These are phyloP conservation scores for Myotis davidii DNA, from an alignment of 2,113 vertebrate species.

Conservation along the genomic window DNA sequence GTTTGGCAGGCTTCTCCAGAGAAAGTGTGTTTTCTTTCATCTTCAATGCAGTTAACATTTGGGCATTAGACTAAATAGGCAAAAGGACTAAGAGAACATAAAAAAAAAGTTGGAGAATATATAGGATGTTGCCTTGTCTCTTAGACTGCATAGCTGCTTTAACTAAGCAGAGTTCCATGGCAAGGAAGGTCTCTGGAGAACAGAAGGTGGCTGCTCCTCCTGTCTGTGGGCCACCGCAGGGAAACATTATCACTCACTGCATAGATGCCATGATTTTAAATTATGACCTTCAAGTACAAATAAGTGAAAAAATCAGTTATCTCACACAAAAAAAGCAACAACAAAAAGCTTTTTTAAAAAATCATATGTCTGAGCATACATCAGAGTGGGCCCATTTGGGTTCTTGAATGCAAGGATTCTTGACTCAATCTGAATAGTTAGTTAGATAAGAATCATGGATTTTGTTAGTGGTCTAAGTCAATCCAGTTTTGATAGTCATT, in stretches of 20 bases:
- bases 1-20: background rate
- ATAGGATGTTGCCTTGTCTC: background rate
- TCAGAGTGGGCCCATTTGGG: background rate
- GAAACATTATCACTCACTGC: background rate
- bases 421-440: background rate
- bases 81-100: background rate
- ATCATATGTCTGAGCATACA: background rate
- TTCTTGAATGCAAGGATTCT: background rate
- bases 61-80: background rate
- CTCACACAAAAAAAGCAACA: constrained; percentile 13
- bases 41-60: constrained; percentile 11
- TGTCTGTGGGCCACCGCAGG: background rate
- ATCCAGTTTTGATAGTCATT: constrained; percentile 24
- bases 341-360: background rate
- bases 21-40: background rate
- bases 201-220: background rate
- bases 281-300: background rate
- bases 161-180: background rate
- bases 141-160: background rate
- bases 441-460: background rate
- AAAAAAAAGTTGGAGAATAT: background rate
- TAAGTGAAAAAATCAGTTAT: background rate
- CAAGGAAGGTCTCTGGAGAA: background rate
- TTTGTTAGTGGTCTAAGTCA: constrained; percentile 47
- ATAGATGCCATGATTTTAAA: background rate